These are phyloP conservation scores for Meteorus colon DNA, from an alignment of 2,888 invertebrate species.

Conservation along the genomic window DNA sequence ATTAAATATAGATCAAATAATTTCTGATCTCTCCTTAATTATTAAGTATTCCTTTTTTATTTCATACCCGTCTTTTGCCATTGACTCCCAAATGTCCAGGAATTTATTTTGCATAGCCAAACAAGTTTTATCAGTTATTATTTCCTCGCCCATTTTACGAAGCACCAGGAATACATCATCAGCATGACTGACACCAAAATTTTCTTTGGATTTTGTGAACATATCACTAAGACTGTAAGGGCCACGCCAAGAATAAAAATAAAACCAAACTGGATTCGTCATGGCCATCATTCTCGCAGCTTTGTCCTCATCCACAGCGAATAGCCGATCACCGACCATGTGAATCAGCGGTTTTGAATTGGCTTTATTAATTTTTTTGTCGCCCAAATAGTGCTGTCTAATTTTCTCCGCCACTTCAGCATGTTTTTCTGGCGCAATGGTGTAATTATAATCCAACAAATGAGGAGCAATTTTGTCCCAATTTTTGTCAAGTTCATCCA, in stretches of 20 bases:
- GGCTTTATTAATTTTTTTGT: conserved; percentile 72
- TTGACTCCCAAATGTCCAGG: conserved; percentile 76
- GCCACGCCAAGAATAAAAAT: conserved; percentile 77
- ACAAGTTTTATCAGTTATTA: conserved; percentile 72
- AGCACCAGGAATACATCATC: conserved; percentile 75
- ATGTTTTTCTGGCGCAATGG: conserved; percentile 61
- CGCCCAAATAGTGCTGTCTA: conserved; percentile 75
- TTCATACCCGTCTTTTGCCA: conserved; percentile 77
- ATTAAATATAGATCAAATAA: neutral
- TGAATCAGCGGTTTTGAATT: conserved; percentile 59
- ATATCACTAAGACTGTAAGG: conserved; percentile 75
- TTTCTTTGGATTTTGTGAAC: conserved; percentile 73
- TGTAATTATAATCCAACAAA: conserved; percentile 78
- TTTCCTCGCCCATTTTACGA: conserved; percentile 71
- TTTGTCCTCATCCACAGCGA: conserved; percentile 76
- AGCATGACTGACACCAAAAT: conserved; percentile 78
- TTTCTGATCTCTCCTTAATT: neutral
- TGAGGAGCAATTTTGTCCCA: conserved; percentile 78
- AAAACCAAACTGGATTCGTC: conserved; percentile 76
- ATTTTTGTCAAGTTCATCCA: conserved; percentile 74
- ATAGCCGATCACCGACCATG: conserved; percentile 79
- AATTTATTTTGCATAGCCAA: conserved; percentile 74
- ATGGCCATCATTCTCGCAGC: conserved; percentile 76
- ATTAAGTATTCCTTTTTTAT: neutral
- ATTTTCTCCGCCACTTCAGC: conserved; percentile 72